Evolutionary conservation across 2,888 invertebrate species (phyloP), one percentile per base, ranked within the genome.

Genomic region (Aromia moschata): DNA sequence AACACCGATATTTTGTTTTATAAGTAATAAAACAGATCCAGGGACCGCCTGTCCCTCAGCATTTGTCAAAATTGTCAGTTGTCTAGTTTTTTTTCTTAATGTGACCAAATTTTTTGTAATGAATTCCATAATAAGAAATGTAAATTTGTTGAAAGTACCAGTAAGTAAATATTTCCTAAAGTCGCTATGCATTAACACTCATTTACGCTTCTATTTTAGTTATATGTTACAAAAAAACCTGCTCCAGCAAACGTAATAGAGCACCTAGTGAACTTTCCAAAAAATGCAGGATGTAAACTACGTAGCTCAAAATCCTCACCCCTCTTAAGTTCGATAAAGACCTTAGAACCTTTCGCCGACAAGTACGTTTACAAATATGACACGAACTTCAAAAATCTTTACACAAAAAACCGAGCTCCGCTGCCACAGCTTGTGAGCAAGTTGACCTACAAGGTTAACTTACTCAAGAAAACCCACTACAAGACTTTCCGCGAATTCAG

Each of bases 61-160:
- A 60, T 56, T 56, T 64, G 68, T 71, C 71, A 70, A 67, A 68
- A 59, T 69, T 68, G 64, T 68, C 66, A 67, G 65, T 66, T 59
- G 65, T 65, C 63, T 58, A 31, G 30, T 54, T 59, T 56, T 55
- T 57, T 56, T 57, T 60, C 61, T 63, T n/a, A n/a, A 64, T 65
- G 58, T 59, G 61, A 58, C 65, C 56, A 61, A 71, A 70, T 68
- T 71, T 68, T 64, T 59, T 67, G 70, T 71, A 64, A 71, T 71
- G 70, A 65, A 64, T 63, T 66, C 71, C 62, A 67, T 70, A 52
- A 38, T 71, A 60, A 69, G 64, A 65, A 69, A 69, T 62, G 67
- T 64, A 33, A 67, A 64, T 52, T 46, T 63, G 30, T 53, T 70
- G 30, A 68, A 67, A 58, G 33, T 64, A 58, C 64, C 69, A 45